Evolutionary conservation across 2,113 vertebrate genomes (phyloP).

Genomic region (Cercopithecus mona): DNA sequence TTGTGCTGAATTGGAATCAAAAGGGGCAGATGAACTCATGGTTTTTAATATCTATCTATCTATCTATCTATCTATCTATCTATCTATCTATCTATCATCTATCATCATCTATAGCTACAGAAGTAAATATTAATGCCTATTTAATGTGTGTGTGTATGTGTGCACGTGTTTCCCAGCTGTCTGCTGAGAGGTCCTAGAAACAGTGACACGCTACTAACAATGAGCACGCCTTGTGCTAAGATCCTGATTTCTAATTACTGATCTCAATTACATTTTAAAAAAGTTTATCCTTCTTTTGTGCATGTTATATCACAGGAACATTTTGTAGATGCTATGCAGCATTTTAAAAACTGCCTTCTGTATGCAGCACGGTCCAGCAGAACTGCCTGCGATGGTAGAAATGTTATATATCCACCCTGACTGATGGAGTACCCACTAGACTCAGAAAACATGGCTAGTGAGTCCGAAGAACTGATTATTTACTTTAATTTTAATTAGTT

Average conservation of each 20-base stretch:
- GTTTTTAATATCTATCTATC: neutral
- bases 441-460: neutral
- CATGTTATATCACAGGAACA: neutral
- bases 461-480: neutral
- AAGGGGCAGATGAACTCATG: neutral
- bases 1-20: neutral
- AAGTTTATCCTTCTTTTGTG: conserved; percentile 44
- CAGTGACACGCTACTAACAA: neutral
- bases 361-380: neutral
- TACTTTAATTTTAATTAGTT: neutral
- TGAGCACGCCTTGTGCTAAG: neutral
- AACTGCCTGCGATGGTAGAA: neutral
- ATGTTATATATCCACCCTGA: neutral
- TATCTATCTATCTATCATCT: neutral
- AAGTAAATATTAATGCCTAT: neutral
- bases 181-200: neutral
- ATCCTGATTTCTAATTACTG: conserved; percentile 62
- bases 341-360: neutral
- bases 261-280: conserved; percentile 59
- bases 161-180: neutral
- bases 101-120: neutral
- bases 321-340: neutral
- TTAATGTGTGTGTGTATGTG: neutral
- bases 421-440: neutral
- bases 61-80: neutral